Base-by-base conservation (phyloP, 2,113 vertebrate genomes). In the Apodemus sylvaticus region DNA sequence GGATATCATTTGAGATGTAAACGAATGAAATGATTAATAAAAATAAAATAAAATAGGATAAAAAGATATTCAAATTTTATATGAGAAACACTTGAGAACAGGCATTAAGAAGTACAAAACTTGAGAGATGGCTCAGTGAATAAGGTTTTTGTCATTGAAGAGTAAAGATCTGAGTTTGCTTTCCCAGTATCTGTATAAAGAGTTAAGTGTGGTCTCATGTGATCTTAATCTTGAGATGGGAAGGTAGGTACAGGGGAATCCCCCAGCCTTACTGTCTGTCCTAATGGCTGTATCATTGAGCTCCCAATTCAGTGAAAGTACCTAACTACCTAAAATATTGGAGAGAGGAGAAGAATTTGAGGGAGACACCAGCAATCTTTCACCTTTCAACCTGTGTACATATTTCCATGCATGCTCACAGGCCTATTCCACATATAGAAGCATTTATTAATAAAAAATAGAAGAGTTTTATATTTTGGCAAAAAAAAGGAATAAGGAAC, bases 291-390 rank as follows among this genome's bases (percentile, higher is more conserved):
- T 48, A 34, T 36, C 29, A 16, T 13, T 86, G 62, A 13, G 17
- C 6, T 68, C 19, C 8, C 1, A 17, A 36, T 48, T 51, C 60
- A 36, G 17, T 22, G 42, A 86, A 34, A 68, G 3, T 3, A 1
- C 14, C 16, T 45, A 26, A 26, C 24, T 85, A 39, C 39, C 60
- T 19, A 26, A 45, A 64, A 85, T 10, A 4, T 3, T 19, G 16
- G 4, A 2, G 2, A 11, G 2, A 22, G 17, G 19, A 17, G 10
- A 48, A 66, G 0, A 10, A 51, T 51, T 51, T 48, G 6, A 68
- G 83, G 29, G 68, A 68, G 42, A 22, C 13, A 86, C 26, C 3
- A 45, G 1, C 39, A 86, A 13, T 36, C 42, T 22, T 20, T 36
- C 42, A 29, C 17, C 42, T 86, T 48, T 36, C 66, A 7, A 51